Percentiles rank a stretch among this genome's conserved stretches.
phyloP scores from a whole-genome alignment of 2,888 invertebrate species.

The Chalcis sispes region DNA sequence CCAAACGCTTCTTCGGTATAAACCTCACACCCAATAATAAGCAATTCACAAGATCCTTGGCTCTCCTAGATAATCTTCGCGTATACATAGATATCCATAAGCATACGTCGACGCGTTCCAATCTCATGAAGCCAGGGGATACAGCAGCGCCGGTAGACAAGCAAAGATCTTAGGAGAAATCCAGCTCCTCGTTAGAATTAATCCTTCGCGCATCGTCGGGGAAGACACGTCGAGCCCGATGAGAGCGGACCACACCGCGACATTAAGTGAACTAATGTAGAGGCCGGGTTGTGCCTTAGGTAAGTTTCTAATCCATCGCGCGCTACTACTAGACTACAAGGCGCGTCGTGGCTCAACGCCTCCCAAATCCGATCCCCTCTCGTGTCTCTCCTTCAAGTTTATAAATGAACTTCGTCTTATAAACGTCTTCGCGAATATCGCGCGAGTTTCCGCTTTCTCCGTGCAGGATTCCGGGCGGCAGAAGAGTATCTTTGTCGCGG shows the following conservation, averaged over 20 bases:
- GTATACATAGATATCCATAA: not conserved
- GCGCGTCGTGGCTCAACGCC: no score
- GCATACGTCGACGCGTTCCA: not conserved
- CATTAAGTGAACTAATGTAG: slow-evolving; percentile 70
- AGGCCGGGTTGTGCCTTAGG: slow-evolving; percentile 57
- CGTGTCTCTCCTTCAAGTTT: slow-evolving; percentile 2
- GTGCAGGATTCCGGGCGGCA: slow-evolving; percentile 7
- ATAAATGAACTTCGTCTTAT: slow-evolving; percentile 43
- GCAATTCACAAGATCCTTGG: no score
- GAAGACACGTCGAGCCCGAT: slow-evolving; percentile 40
- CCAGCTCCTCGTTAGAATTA: slow-evolving; percentile 47
- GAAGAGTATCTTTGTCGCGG: not conserved
- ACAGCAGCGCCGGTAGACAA: slow-evolving; percentile 22
- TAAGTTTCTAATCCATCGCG: no score
- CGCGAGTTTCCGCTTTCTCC: slow-evolving; percentile 47
- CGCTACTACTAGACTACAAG: no score
- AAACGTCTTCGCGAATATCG: slow-evolving; percentile 15
- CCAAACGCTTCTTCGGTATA: no score
- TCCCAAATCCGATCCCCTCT: slow-evolving; percentile 22
- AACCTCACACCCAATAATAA: no score
- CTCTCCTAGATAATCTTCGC: not conserved
- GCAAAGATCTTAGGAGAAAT: slow-evolving; percentile 43
- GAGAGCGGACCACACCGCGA: no score
- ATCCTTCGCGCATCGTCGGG: slow-evolving; percentile 64
- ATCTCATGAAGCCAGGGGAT: slow-evolving; percentile 48